Conservation (phyloP, 2,797 vertebrate species). For the Typhlichthys subterraneus region DNA sequence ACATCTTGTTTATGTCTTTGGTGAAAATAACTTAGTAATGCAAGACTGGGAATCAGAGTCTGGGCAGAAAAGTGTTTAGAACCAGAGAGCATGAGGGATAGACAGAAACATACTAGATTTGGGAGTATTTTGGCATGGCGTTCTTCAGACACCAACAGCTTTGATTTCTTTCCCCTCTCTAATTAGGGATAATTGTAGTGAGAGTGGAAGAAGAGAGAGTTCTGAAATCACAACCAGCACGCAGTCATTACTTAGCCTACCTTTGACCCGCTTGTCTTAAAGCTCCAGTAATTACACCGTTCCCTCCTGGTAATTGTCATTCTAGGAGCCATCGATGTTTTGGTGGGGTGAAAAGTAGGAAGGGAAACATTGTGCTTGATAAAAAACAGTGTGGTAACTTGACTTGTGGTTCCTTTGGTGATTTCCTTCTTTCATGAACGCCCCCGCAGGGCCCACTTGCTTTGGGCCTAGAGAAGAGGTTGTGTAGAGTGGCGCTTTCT, state of each 20-base stretch:
- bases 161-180: constrained; percentile 69
- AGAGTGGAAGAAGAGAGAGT: constrained; percentile 66
- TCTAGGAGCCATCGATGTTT: constrained; percentile 65
- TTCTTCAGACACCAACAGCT: constrained; percentile 68
- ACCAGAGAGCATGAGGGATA: background rate
- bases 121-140: constrained; percentile 54
- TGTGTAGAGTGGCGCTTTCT: background rate
- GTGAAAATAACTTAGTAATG: constrained; percentile 58
- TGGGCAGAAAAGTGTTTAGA: background rate
- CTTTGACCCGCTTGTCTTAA: constrained; percentile 68
- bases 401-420: constrained; percentile 61
- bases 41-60: constrained; percentile 41
- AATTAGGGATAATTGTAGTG: constrained; percentile 76
- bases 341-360: constrained; percentile 58
- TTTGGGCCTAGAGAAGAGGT: background rate
- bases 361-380: constrained; percentile 64
- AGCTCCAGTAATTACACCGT: constrained; percentile 77
- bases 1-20: constrained; percentile 72
- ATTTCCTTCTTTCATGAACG: background rate
- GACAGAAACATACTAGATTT: constrained; percentile 11
- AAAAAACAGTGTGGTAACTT: constrained; percentile 68
- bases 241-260: constrained; percentile 68
- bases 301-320: constrained; percentile 76
- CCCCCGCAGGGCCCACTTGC: background rate
- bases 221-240: constrained; percentile 59